Evolutionary conservation across 2,888 invertebrate species (phyloP), one percentile per base, ranked within the genome.

Genomic region (Synergus japonicus): DNA sequence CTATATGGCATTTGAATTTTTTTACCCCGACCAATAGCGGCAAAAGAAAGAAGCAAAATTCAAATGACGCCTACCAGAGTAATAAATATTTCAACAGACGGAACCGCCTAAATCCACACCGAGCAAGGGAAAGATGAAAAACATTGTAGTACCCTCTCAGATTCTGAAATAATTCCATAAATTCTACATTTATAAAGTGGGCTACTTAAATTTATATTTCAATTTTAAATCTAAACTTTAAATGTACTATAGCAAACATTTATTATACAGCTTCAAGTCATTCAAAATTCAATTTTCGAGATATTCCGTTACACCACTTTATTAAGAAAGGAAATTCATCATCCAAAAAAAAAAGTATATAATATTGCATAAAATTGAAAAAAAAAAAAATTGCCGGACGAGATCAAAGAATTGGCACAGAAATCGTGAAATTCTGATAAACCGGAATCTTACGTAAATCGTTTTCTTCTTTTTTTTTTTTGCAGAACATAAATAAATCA

Each of bases 11-110:
- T 81, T 83, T 83, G 80, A 83, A 84, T 84, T 83, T 78, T 78
- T 83, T 84, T 82, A 78, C 69, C 67, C 78, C 78, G 78, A 37
- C 78, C 49, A 77, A 63, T 66, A 76, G 77, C 60, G 78, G 78
- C 67, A 80, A 82, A 81, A 79, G 44, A 44, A 66, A 60, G n/a
- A 77, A 64, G 49, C 46, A 49, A 63, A 77, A 69, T 78, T 78
- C 78, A 81, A 81, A 81, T 78, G 82, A 82, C 84, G 84, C 81
- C 84, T 83, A 81, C 82, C 44, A 29, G 54, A 54, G 76, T 82
- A 78, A 83, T 82, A 84, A 84, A 84, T 84, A 84, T 84, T 83
- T 77, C 82, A 81, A 78, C 80, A 76, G 18, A 76, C 79, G 78
- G 78, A 80, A 81, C 73, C 79, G 82, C 81, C 81, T 82, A 82